Base-by-base conservation (phyloP, 2,797 vertebrate species). In the Gastrophryne carolinensis region DNA sequence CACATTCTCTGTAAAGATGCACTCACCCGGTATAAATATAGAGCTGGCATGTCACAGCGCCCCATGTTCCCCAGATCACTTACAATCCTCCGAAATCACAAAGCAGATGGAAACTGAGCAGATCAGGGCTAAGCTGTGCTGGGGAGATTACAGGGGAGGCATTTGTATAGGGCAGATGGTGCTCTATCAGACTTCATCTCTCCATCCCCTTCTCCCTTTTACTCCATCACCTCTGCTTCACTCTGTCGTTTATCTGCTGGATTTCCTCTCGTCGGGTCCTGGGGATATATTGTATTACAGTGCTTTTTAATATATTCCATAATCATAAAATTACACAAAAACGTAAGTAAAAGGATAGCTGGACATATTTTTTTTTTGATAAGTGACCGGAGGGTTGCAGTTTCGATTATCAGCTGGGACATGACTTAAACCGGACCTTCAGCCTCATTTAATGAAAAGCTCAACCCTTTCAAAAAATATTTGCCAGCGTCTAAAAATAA, bases 91-190 rank as follows among this genome's bases (percentile, higher is more conserved):
- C 82, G 85, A 87, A 87, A 83, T 86, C 83, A 81, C 81, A 80
- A 85, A 84, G 84, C 87, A 87, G 85, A 88, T 87, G 87, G 87
- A 87, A 83, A 88, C 81, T 83, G 87, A 88, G 85, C 84, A 87
- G 84, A 88, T 89, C 85, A 87, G 83, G 79, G 11, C 79, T 87
- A 88, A 88, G 87, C 86, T 86, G 86, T 82, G 84, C 85, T 85
- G 85, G 80, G 83, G 82, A 84, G 83, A 87, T 89, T 89, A 88
- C 82, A 79, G 84, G 85, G 84, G 85, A 84, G 84, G 85, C 83
- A 79, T 73, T 53, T 84, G 69, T 19, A 29, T 58, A 32, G 26
- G 44, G 37, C 19, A 52, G 56, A 64, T 80, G 32, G 71, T 74
- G 56, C 17, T 56, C 12, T 29, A 47, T 75, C 27, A 72, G 70